Evolutionary conservation across 2,888 invertebrate genomes (phyloP), one percentile per base, ranked within the genome.

Genomic region (Noctua fimbriata): DNA sequence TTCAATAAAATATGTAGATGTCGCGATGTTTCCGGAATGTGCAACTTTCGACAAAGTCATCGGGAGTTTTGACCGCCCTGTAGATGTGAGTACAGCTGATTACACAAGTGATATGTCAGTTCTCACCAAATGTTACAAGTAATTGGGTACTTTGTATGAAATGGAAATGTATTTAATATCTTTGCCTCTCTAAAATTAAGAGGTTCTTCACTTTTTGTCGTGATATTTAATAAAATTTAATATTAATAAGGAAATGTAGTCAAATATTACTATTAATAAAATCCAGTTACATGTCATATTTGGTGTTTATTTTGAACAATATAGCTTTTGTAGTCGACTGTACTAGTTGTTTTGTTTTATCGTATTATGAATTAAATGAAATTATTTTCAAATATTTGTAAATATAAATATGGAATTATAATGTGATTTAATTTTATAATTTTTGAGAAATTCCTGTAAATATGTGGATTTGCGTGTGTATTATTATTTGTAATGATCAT

Each of bases 401-500:
- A 95, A 96, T 96, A 95, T 90, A 79, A 87, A 87, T 73, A 92
- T 92, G 90, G 89, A 90, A 89, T 92, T 91, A 87, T 89, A 91
- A 92, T 95, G 94, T 96, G 95, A 95, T 96, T 84, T 87, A 93
- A 93, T 94, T 95, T 93, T 93, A 93, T 93, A 87, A 92, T 85
- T 89, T 81, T 82, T 81, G 65, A 52, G 65, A 92, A 93, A 93
- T 89, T 80, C 86, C 91, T 97, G 96, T 96, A 96, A 95, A 96
- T 97, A 96, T 95, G 94, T 96, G 95, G 94, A 94, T 95, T 94
- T 94, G 92, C 92, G 92, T 93, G 94, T 94, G 93, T 95, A 92
- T 91, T 92, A 91, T 91, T 93, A 92, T 93, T 92, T 93, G 91
- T 93, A 93, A 93, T 80, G 80, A 83, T 83, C 77, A 83, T 93